phyloP scores from a whole-genome alignment of 1,140 invertebrate genomes.

The Drosophila cardini region DNA sequence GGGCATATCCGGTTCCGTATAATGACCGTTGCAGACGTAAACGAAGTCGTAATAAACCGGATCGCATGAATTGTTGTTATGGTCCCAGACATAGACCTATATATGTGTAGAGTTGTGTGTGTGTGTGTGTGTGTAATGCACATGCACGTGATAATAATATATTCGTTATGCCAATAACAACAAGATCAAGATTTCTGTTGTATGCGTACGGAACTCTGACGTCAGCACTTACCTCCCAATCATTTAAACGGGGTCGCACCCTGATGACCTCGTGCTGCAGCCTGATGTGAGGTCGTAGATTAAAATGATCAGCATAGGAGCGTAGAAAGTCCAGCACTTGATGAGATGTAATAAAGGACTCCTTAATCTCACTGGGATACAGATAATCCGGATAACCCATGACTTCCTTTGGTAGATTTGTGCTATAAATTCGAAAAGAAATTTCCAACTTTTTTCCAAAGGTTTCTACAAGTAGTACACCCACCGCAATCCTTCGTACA shows the following conservation, averaged over 20 bases:
- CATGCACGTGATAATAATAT: slow-evolving; percentile 1
- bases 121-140: too few species aligned
- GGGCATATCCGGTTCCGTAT: slow-evolving; percentile 89
- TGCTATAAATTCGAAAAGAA: slow-evolving; percentile 86
- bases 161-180: slow-evolving; percentile 3
- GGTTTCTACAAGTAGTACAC: too few species aligned
- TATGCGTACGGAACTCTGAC: not conserved
- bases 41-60: slow-evolving; percentile 90
- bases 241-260: slow-evolving; percentile 70
- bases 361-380: slow-evolving; percentile 87
- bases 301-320: slow-evolving; percentile 90
- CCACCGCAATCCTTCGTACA: slow-evolving; percentile 88
- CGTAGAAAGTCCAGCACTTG: slow-evolving; percentile 94
- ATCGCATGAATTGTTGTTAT: slow-evolving; percentile 85
- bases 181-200: slow-evolving; percentile 4
- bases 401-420: slow-evolving; percentile 95
- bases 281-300: slow-evolving; percentile 69
- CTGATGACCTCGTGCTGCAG: slow-evolving; percentile 83
- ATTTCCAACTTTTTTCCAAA: slow-evolving; percentile 33
- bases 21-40: slow-evolving; percentile 94
- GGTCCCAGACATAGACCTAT: slow-evolving; percentile 85
- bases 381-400: slow-evolving; percentile 96
- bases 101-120: not conserved
- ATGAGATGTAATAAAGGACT: slow-evolving; percentile 92
- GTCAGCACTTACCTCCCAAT: slow-evolving; percentile 82